Evolutionary conservation across 2,888 invertebrate species (phyloP).

Genomic region (Tenthredo livida): DNA sequence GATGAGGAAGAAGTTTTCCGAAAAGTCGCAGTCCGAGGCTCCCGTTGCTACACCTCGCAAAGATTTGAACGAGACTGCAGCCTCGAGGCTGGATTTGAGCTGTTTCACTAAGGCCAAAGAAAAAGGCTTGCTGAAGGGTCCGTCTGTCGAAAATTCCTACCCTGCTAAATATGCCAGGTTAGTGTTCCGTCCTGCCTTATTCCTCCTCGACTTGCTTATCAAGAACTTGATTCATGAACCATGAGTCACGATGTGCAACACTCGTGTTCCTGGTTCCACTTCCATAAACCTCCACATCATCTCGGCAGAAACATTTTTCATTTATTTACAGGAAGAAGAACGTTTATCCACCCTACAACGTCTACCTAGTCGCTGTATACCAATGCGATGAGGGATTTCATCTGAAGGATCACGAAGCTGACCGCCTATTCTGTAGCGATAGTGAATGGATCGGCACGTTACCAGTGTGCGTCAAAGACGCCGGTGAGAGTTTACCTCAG

Average conservation of each 20-base stretch:
- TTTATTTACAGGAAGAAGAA: slow-evolving; percentile 66
- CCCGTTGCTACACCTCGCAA: slow-evolving; percentile 56
- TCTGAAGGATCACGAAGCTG: slow-evolving; percentile 77
- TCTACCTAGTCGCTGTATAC: slow-evolving; percentile 81
- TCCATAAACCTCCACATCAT: neutral
- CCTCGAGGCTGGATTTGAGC: slow-evolving; percentile 69
- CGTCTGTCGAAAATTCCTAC: slow-evolving; percentile 67
- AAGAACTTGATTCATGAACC: neutral
- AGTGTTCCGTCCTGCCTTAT: neutral
- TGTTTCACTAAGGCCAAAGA: slow-evolving; percentile 67
- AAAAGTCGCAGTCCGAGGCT: slow-evolving; percentile 61
- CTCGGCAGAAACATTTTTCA: slow-evolving; percentile 17
- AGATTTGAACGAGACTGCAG: slow-evolving; percentile 69
- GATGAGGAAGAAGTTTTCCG: slow-evolving; percentile 59
- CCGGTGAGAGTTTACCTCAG: slow-evolving; percentile 64
- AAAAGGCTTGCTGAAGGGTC: slow-evolving; percentile 69
- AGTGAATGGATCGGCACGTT: slow-evolving; percentile 81
- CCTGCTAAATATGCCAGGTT: slow-evolving; percentile 69
- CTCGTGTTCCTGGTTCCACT: neutral
- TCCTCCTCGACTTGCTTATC: neutral
- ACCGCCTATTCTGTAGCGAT: slow-evolving; percentile 81
- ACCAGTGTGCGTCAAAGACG: slow-evolving; percentile 78
- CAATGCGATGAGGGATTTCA: slow-evolving; percentile 80
- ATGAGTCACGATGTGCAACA: neutral
- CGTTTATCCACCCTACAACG: slow-evolving; percentile 71